Conservation (phyloP, 2,888 invertebrate species). For the Agrochola litura region DNA sequence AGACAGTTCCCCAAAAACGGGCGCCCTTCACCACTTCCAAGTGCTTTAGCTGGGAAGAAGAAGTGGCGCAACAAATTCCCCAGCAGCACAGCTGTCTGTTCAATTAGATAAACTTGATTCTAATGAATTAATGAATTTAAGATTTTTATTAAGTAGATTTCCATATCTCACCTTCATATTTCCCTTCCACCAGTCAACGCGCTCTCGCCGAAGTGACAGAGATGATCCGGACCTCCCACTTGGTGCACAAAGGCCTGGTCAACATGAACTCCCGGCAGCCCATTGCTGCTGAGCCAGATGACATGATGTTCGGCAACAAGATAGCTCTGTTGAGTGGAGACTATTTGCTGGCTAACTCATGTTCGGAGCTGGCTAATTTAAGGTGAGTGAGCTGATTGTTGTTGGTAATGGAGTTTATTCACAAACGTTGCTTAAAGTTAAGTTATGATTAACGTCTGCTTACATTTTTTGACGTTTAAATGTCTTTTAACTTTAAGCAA, state of each 20-base stretch:
- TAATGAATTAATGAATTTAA: no score
- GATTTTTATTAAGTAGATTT: not conserved
- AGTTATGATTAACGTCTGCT: no score
- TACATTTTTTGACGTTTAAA: no score
- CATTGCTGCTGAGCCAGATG: conserved; percentile 90
- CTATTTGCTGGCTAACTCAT: conserved; percentile 97
- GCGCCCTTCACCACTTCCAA: no score
- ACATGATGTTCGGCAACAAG: conserved; percentile 98
- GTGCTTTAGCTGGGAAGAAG: no score
- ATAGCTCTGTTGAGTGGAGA: conserved; percentile 98
- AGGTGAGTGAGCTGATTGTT: conserved; percentile 76
- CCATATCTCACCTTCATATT: not conserved
- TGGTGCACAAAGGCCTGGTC: conserved; percentile 97
- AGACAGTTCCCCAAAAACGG: no score
- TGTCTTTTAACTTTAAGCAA: no score
- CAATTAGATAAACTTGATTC: no score
- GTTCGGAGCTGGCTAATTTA: conserved; percentile 95
- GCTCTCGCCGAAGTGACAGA: conserved; percentile 98
- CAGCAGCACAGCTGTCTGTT: no score
- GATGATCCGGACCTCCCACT: conserved; percentile 98
- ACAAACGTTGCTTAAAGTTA: not conserved
- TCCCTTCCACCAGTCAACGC: conserved; percentile 92
- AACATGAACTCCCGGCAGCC: conserved; percentile 94
- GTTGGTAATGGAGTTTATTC: not conserved
- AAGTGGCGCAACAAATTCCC: no score